Base-by-base conservation (phyloP, 2,113 vertebrate genomes). In the Sisor rabdophorus region DNA sequence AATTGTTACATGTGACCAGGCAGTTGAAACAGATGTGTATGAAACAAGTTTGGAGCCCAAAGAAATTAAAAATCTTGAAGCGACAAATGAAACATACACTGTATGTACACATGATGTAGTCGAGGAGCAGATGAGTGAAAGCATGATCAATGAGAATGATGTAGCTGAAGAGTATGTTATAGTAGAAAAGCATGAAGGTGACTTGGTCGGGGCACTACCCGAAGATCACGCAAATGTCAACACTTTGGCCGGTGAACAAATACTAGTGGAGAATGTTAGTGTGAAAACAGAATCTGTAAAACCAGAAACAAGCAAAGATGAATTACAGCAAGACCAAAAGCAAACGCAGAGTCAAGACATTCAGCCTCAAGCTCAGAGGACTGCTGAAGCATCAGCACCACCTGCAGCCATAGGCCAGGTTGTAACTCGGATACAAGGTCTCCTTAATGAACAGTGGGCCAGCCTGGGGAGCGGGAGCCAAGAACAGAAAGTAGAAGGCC, bases 371-470 rank as follows among this genome's bases (percentile, higher is more conserved):
- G 52, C 87, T 73, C 88, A 81, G 78, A 32, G 84, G 78, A 85
- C 86, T 59, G 73, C 87, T 5, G 91, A 91, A 63, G 85, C 88
- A 9, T 84, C 90, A 15, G 87, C 89, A 22, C 89, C 91, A 0
- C 90, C 95, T 5, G 94, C 93, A 22, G 94, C 94, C 28, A 88
- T 98, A 0, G 92, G 96, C 20, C 96, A 98, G 59, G 96, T 97
- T 0, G 94, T 99, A 2, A 98, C 94, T 83, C 94, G 94, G 80
- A 92, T 99, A 88, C 96, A 97, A 75, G 95, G 95, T 55, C 94
- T 99, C 6, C 88, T 99, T 67, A 95, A 96, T 63, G 97, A 99
- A 83, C 97, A 99, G 88, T 98, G 96, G 96, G 93, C 90, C 75
- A 96, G 93, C 80, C 86, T 99, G 81, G 96, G 97, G 78, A 94